Conservation (phyloP, 2,797 vertebrate species). For the Platalea minor region DNA sequence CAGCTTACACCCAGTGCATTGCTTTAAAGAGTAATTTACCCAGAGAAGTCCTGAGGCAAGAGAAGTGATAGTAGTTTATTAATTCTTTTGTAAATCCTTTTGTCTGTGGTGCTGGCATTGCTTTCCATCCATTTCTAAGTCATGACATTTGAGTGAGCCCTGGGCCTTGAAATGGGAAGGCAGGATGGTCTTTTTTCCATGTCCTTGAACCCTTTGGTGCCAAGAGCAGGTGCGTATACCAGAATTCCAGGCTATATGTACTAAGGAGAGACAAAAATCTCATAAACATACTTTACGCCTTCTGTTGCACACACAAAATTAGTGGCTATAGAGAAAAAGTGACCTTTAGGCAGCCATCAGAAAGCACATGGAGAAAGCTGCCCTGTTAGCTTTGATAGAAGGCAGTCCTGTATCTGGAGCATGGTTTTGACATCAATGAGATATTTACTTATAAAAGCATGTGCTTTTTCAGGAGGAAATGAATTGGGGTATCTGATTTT, state of each 20-base stretch:
- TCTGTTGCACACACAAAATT: not conserved
- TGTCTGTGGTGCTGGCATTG: not conserved
- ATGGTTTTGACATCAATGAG: not conserved
- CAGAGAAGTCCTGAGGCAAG: conserved; percentile 8
- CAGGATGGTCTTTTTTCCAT: not conserved
- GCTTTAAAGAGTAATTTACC: conserved; percentile 52
- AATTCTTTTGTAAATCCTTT: conserved; percentile 39
- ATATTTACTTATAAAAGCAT: not conserved
- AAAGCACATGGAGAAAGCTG: not conserved
- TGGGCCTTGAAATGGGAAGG: not conserved
- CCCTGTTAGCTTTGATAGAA: not conserved
- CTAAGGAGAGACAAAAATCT: not conserved
- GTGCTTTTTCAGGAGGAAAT: not conserved
- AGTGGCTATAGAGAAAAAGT: not conserved
- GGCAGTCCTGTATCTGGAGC: not conserved
- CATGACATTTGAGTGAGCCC: not conserved
- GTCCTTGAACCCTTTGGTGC: not conserved
- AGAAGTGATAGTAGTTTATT: not conserved
- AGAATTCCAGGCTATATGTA: not conserved
- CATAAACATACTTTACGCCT: not conserved
- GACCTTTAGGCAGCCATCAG: not conserved
- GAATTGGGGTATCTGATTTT: not conserved
- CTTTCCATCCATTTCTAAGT: not conserved
- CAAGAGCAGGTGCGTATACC: not conserved
- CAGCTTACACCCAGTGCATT: conserved; percentile 34